Evolutionary conservation across 2,113 vertebrate genomes (phyloP).

Genomic region (Callocephalon fimbriatum): DNA sequence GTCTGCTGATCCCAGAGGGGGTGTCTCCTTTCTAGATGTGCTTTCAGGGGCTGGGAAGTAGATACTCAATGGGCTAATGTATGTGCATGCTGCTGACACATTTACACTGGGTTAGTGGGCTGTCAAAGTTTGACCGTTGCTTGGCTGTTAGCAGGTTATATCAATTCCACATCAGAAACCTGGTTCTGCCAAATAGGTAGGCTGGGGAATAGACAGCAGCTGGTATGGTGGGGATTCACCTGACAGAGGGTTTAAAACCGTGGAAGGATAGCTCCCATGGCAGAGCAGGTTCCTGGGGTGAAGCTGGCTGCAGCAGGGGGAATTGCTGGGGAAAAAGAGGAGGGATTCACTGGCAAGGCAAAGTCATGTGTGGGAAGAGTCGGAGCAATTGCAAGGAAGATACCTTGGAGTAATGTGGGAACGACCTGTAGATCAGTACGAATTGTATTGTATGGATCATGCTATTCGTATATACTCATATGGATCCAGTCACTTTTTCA

Average conservation of each 20-base stretch:
- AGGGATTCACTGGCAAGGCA: not conserved
- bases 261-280: fast-evolving
- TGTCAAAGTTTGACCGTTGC: not conserved
- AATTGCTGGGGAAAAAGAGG: not conserved
- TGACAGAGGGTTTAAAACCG: not conserved
- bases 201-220: not conserved
- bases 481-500: not conserved
- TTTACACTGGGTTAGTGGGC: not conserved
- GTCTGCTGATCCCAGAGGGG: not conserved
- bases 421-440: not conserved
- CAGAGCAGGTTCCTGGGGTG: fast-evolving
- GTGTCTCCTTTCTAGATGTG: not conserved
- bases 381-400: not conserved
- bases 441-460: not conserved
- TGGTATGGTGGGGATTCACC: not conserved
- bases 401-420: not conserved
- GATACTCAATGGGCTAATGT: not conserved
- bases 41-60: not conserved
- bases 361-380: not conserved
- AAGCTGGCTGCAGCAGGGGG: not conserved
- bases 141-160: not conserved
- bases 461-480: not conserved
- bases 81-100: not conserved
- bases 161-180: not conserved
- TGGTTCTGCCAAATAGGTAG: not conserved